These are phyloP conservation scores for Pachypanchax playfairii DNA, from an alignment of 2,113 vertebrate species.

Conservation along the genomic window DNA sequence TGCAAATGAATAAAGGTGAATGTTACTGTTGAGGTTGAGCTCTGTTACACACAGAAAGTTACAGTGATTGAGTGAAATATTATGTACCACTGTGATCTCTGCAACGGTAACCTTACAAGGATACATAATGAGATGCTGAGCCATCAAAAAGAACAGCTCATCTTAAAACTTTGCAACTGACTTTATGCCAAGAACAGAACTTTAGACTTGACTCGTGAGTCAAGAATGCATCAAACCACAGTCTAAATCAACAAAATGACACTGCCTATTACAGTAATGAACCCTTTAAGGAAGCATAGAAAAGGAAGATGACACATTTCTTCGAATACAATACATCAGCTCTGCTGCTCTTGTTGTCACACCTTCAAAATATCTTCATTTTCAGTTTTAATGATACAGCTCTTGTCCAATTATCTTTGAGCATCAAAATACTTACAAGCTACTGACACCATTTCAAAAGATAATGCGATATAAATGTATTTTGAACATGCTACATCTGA, in stretches of 20 bases:
- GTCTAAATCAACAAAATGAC: conserved; percentile 8
- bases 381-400: not conserved
- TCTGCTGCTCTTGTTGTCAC: not conserved
- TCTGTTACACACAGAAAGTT: conserved; percentile 6
- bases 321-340: not conserved
- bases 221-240: conserved; percentile 13
- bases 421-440: not conserved
- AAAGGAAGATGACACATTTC: not conserved
- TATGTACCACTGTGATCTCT: conserved; percentile 12
- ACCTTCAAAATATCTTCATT: not conserved
- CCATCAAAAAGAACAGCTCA: conserved; percentile 51
- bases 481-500: not conserved
- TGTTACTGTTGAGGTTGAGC: not conserved
- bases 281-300: no score
- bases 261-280: not conserved
- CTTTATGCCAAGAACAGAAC: conserved; percentile 12
- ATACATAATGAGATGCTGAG: conserved; percentile 50
- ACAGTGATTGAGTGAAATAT: not conserved
- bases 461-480: not conserved
- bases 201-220: conserved; percentile 12
- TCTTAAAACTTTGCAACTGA: conserved; percentile 50
- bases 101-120: conserved; percentile 17
- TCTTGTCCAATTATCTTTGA: not conserved
- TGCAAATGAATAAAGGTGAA: conserved; percentile 29
- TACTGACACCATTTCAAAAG: not conserved